Percentiles rank a stretch among this genome's conserved stretches.
Evolutionary conservation across 2,113 vertebrate genomes (phyloP).

Genomic region (Apteryx mantelli): DNA sequence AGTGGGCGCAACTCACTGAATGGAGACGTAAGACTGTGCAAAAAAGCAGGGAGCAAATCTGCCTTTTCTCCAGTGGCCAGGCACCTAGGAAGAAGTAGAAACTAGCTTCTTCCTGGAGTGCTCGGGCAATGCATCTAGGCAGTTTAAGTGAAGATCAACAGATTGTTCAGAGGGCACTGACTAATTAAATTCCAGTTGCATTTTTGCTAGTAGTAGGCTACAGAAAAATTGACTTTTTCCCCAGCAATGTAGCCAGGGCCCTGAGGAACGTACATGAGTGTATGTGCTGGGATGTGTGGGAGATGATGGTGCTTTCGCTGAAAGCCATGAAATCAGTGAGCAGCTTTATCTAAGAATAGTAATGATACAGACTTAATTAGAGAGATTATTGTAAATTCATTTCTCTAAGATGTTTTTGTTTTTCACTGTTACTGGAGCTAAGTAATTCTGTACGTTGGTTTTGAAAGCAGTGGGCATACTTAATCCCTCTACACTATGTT

Average conservation of each 20-base stretch:
- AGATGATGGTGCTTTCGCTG: neutral
- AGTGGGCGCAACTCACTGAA: neutral
- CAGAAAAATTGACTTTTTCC: neutral
- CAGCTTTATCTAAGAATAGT: slow-evolving; percentile 46
- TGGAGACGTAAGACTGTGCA: neutral
- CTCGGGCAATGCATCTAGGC: neutral
- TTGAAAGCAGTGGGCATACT: neutral
- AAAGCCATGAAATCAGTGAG: slow-evolving; percentile 39
- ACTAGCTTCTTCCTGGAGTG: neutral
- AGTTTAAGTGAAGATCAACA: neutral
- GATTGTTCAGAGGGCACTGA: neutral
- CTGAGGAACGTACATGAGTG: neutral
- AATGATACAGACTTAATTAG: slow-evolving; percentile 36
- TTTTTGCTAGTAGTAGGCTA: neutral
- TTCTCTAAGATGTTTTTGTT: neutral
- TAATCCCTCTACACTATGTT: neutral
- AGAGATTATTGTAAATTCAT: neutral
- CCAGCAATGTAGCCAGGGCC: neutral
- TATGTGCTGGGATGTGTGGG: slow-evolving; percentile 1
- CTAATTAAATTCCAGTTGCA: neutral
- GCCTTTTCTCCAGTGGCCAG: neutral
- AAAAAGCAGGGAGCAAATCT: neutral
- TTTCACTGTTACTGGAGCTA: neutral
- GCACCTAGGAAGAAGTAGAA: neutral
- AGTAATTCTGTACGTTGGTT: neutral